Evolutionary conservation across 2,888 invertebrate genomes (phyloP).

Genomic region (Ethmia dodecea): DNA sequence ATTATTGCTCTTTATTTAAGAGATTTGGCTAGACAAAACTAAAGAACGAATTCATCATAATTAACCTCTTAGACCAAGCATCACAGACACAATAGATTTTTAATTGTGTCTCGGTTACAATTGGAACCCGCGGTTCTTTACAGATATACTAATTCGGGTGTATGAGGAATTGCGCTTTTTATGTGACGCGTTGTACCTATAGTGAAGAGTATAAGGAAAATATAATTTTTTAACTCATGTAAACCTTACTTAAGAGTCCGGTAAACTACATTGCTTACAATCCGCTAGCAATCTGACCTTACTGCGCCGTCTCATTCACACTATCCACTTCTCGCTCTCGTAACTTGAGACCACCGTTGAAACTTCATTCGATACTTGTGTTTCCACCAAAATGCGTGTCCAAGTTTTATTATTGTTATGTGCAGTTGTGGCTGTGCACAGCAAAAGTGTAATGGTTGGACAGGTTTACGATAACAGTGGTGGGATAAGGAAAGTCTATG

Average conservation of each 20-base stretch:
- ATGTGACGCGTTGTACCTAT: too few species aligned
- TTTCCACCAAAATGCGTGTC: slow-evolving; percentile 25
- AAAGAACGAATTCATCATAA: too few species aligned
- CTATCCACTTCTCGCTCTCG: slow-evolving; percentile 10
- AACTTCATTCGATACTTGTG: background rate
- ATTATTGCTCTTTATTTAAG: too few species aligned
- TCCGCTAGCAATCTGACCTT: slow-evolving; percentile 22
- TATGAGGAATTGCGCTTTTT: too few species aligned
- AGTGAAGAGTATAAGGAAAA: too few species aligned
- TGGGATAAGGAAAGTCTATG: slow-evolving; percentile 42
- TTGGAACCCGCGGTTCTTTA: too few species aligned
- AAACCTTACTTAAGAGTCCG: slow-evolving; percentile 2
- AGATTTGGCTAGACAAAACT: too few species aligned
- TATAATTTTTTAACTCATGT: slow-evolving; percentile 1
- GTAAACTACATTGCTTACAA: slow-evolving; percentile 9
- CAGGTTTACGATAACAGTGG: slow-evolving; percentile 44
- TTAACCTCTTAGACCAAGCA: too few species aligned
- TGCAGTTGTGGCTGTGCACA: slow-evolving; percentile 24
- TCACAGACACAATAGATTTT: too few species aligned
- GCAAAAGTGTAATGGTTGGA: slow-evolving; percentile 49
- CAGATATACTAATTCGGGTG: too few species aligned
- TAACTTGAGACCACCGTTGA: background rate
- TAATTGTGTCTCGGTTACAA: too few species aligned
- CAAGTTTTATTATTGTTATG: slow-evolving; percentile 32
- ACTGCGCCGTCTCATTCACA: slow-evolving; percentile 12